Percentiles rank a stretch among this genome's conserved stretches.
phyloP scores from a whole-genome alignment of 2,888 invertebrate genomes.

The Nyleta sp. region DNA sequence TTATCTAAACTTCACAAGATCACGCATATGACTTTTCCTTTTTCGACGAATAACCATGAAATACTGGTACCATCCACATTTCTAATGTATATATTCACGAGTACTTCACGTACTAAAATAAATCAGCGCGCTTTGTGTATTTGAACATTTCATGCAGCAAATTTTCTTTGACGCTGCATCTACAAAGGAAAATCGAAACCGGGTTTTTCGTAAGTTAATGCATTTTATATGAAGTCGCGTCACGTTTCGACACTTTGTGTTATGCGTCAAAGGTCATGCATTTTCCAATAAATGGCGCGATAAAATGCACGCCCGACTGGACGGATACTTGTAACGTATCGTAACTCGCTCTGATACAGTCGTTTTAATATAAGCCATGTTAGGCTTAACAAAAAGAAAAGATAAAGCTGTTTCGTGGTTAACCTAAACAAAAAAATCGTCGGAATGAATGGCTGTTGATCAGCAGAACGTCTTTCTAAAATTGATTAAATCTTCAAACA shows the following conservation, averaged over 20 bases:
- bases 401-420: not conserved
- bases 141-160: conserved; percentile 17
- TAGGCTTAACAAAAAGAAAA: not conserved
- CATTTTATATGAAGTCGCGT: conserved; percentile 40
- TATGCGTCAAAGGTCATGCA: conserved; percentile 36
- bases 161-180: conserved; percentile 20
- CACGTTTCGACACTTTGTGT: conserved; percentile 23
- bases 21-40: too few species aligned
- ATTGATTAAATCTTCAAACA: conserved; percentile 34
- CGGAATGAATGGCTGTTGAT: not conserved
- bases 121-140: conserved; percentile 14
- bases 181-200: conserved; percentile 40
- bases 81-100: not conserved
- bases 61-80: too few species aligned
- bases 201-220: conserved; percentile 34
- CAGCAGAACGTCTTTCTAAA: not conserved
- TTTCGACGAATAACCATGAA: too few species aligned
- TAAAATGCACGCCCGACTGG: conserved; percentile 24
- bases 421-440: not conserved
- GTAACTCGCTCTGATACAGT: not conserved
- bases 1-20: too few species aligned
- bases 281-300: conserved; percentile 43
- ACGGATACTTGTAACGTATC: conserved; percentile 4
- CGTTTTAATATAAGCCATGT: not conserved
- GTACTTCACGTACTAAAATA: conserved; percentile 3